Conservation (phyloP, 2,113 vertebrate genomes). For the Tympanuchus pallidicinctus region DNA sequence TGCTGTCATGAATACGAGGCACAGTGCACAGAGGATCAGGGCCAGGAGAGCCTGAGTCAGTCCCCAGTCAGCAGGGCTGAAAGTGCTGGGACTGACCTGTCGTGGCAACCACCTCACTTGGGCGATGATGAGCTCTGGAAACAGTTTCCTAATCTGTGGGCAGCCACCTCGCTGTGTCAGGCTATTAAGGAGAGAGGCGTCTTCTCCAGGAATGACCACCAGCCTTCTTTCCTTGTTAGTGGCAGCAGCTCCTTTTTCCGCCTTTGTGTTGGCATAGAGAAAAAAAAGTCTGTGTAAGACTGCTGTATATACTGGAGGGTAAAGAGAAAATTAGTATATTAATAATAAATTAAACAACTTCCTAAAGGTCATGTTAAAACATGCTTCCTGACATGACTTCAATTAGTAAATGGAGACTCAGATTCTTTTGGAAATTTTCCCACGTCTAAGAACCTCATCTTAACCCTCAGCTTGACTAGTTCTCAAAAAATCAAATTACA, state of each 20-base stretch:
- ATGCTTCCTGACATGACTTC: not conserved
- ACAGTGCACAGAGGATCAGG: not conserved
- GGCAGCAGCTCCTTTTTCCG: not conserved
- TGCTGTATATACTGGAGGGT: not conserved
- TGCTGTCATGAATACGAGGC: accelerated
- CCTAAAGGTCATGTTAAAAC: constrained; percentile 24
- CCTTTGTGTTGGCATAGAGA: not conserved
- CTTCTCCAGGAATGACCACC: not conserved
- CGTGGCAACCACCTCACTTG: not conserved
- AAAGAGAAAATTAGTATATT: not conserved
- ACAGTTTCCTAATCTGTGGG: constrained; percentile 28
- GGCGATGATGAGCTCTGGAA: not conserved
- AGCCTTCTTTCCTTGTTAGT: not conserved
- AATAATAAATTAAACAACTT: constrained; percentile 41
- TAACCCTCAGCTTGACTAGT: not conserved
- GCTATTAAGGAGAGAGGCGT: not conserved
- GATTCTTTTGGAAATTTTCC: constrained; percentile 34
- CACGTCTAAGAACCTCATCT: not conserved
- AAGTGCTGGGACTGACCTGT: not conserved
- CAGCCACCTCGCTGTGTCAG: not conserved
- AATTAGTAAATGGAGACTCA: not conserved
- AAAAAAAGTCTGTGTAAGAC: not conserved
- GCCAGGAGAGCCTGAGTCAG: not conserved
- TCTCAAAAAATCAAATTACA: constrained; percentile 21
- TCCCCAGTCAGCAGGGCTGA: not conserved